Evolutionary conservation across 1,140 invertebrate species (phyloP).

Genomic region (Macrobrachium nipponense): DNA sequence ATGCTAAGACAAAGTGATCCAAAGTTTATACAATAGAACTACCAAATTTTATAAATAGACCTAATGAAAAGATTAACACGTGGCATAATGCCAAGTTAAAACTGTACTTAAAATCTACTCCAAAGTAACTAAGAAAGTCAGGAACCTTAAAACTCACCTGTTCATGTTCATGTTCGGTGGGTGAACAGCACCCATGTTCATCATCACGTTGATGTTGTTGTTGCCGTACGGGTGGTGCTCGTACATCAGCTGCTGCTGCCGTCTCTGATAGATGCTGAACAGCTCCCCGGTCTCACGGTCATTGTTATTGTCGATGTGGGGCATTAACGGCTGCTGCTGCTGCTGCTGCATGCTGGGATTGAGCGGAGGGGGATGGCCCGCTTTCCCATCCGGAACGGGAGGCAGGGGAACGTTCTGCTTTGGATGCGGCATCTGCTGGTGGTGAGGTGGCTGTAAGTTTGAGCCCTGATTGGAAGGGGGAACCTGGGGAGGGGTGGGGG

Average conservation of each 20-base stretch:
- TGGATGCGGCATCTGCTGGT: constrained; percentile 55
- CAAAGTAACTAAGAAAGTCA: background rate
- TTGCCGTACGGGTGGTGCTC: constrained; percentile 39
- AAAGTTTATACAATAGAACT: too few species aligned
- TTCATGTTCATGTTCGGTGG: constrained; percentile 50
- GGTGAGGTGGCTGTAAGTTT: constrained; percentile 15
- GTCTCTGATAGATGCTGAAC: constrained; percentile 58
- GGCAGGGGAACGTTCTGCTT: constrained; percentile 26
- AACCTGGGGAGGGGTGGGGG: constrained; percentile 48
- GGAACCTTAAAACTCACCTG: constrained; percentile 9
- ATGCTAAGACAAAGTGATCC: background rate
- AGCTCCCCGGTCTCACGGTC: constrained; percentile 54
- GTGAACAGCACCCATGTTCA: constrained; percentile 34
- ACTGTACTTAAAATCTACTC: background rate
- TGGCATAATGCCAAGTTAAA: background rate
- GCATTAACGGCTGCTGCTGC: constrained; percentile 1
- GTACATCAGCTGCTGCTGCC: constrained; percentile 42
- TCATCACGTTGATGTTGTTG: constrained; percentile 54
- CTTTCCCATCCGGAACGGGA: constrained; percentile 7
- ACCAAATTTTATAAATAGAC: background rate
- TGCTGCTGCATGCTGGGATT: constrained; percentile 28
- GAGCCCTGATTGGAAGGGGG: constrained; percentile 25
- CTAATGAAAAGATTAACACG: background rate
- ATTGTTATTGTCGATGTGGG: constrained; percentile 30
- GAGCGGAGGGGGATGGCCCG: constrained; percentile 34